These are phyloP conservation scores for Tenualosa ilisha DNA, from an alignment of 2,797 vertebrate genomes.

Conservation along the genomic window DNA sequence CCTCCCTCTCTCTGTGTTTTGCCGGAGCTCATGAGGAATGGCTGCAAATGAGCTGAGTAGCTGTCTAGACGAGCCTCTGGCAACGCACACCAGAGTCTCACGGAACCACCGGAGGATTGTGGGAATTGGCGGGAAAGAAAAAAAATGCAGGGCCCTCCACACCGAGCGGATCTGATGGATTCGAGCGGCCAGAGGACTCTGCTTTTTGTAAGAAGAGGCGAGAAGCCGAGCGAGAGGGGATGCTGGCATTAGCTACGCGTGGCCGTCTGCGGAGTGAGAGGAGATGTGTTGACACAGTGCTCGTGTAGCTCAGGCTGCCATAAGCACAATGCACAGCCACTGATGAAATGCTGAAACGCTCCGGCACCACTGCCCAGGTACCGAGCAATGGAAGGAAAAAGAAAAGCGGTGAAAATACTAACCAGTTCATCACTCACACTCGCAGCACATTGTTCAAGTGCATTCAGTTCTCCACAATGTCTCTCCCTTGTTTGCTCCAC, in stretches of 20 bases:
- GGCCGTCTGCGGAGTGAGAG: conserved; percentile 40
- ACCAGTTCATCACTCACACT: not conserved
- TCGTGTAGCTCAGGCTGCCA: conserved; percentile 64
- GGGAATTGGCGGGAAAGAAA: not conserved
- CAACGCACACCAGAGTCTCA: conserved; percentile 35
- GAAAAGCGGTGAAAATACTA: not conserved
- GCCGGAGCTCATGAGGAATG: conserved; percentile 30
- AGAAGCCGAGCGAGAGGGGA: not conserved
- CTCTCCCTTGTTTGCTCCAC: not conserved
- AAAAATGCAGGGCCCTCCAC: not conserved
- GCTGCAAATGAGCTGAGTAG: conserved; percentile 35
- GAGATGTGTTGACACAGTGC: conserved; percentile 65
- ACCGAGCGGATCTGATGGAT: conserved; percentile 19
- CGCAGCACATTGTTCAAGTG: not conserved
- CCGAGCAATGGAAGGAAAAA: conserved; percentile 37
- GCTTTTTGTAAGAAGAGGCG: not conserved
- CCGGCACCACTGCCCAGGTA: conserved; percentile 16
- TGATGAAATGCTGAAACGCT: not conserved
- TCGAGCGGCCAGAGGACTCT: not conserved
- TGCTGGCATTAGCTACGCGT: not conserved
- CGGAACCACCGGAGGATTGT: not conserved
- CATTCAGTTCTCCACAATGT: not conserved
- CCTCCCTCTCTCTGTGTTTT: not conserved
- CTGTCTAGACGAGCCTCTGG: conserved; percentile 50
- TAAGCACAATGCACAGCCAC: conserved; percentile 35